Evolutionary conservation across 2,888 invertebrate species (phyloP).

Genomic region (Elegia similella): DNA sequence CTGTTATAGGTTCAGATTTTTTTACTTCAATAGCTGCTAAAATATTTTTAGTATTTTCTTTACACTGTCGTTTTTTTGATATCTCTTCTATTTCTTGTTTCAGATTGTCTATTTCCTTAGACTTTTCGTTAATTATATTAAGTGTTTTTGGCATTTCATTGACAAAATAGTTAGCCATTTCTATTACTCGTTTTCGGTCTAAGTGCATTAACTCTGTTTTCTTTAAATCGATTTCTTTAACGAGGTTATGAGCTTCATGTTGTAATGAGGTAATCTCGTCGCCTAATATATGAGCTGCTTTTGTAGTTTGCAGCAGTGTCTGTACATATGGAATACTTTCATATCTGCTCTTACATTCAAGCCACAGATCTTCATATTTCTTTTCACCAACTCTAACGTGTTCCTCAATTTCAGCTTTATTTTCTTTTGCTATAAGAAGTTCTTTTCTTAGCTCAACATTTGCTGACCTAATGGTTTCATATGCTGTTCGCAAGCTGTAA

Average conservation of each 20-base stretch:
- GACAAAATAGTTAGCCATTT: slow-evolving; percentile 54
- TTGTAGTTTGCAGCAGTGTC: slow-evolving; percentile 40
- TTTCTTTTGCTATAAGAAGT: slow-evolving; percentile 48
- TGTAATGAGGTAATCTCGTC: slow-evolving; percentile 39
- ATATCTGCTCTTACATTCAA: slow-evolving; percentile 49
- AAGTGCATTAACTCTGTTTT: slow-evolving; percentile 32
- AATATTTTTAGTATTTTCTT: neutral
- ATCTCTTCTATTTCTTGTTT: slow-evolving; percentile 34
- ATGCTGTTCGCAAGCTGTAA: slow-evolving; percentile 49
- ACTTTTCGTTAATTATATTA: slow-evolving; percentile 39
- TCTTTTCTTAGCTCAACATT: slow-evolving; percentile 61
- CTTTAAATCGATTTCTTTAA: slow-evolving; percentile 41
- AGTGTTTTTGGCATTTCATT: slow-evolving; percentile 44
- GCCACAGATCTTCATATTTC: slow-evolving; percentile 62
- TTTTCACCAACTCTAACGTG: slow-evolving; percentile 46
- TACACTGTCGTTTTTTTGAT: slow-evolving; percentile 18
- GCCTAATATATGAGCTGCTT: slow-evolving; percentile 36
- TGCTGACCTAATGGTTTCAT: slow-evolving; percentile 50
- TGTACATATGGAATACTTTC: slow-evolving; percentile 62
- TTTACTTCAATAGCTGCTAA: neutral
- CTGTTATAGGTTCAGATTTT: neutral
- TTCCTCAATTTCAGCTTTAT: slow-evolving; percentile 41
- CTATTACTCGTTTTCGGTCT: slow-evolving; percentile 46
- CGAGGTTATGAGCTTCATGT: slow-evolving; percentile 37
- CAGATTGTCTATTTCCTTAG: slow-evolving; percentile 35